These are phyloP conservation scores for Drosophila nigricruria DNA, from an alignment of 2,888 invertebrate species.

Conservation along the genomic window DNA sequence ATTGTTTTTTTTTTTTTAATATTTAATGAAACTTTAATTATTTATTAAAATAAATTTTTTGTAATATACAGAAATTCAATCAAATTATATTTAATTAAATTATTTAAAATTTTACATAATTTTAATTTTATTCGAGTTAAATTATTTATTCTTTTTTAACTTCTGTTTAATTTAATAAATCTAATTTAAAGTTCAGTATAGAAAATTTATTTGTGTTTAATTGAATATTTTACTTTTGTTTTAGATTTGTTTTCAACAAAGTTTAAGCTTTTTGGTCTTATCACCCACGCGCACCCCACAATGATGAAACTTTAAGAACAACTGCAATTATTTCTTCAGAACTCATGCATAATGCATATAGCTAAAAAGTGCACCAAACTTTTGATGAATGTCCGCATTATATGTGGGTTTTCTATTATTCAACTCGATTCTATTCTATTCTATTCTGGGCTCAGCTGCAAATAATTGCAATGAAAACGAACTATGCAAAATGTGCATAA, in stretches of 20 bases:
- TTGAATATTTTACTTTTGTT: neutral
- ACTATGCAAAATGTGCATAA: slow-evolving; percentile 43
- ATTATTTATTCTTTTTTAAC: neutral
- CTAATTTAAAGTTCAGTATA: neutral
- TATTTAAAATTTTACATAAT: neutral
- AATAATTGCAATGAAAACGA: slow-evolving; percentile 47
- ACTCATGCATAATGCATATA: slow-evolving; percentile 34
- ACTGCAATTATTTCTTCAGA: slow-evolving; percentile 30
- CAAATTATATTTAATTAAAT: neutral
- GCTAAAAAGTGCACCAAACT: slow-evolving; percentile 21
- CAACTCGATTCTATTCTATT: slow-evolving; percentile 15
- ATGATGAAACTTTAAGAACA: slow-evolving; percentile 4
- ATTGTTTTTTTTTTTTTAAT: neutral
- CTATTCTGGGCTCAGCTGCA: slow-evolving; percentile 31
- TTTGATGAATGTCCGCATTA: slow-evolving; percentile 35
- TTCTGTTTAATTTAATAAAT: neutral
- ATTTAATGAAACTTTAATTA: neutral
- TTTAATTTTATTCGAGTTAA: neutral
- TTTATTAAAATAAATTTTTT: neutral
- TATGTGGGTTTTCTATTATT: slow-evolving; percentile 33
- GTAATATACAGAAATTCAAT: neutral
- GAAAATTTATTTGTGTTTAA: neutral
- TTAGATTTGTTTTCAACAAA: slow-evolving; percentile 8
- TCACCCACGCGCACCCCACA: neutral
- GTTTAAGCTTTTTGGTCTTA: neutral